Evolutionary conservation across 2,113 vertebrate species (phyloP).

Genomic region (Microcebus jonahi): DNA sequence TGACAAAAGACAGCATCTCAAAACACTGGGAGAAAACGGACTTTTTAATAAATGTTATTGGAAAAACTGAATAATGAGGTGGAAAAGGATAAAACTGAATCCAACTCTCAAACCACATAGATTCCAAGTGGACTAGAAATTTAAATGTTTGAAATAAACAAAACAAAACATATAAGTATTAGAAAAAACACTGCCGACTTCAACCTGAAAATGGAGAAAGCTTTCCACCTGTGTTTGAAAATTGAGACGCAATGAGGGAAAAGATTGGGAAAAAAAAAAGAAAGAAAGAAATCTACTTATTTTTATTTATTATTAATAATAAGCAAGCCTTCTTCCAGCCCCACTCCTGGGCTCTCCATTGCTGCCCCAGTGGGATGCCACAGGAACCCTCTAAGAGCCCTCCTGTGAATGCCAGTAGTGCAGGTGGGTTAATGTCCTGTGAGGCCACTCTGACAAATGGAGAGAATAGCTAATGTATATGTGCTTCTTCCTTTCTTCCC

Average conservation of each 20-base stretch:
- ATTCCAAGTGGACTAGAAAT: not conserved
- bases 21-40: not conserved
- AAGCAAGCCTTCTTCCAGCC: not conserved
- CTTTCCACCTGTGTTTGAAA: not conserved
- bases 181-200: not conserved
- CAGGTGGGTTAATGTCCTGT: too few relatives aligned
- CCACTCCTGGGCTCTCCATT: not conserved
- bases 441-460: not conserved
- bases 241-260: not conserved
- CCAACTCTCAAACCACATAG: not conserved
- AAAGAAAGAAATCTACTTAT: not conserved
- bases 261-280: not conserved
- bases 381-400: not conserved
- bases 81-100: not conserved
- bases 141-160: not conserved
- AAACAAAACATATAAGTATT: not conserved
- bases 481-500: not conserved
- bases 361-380: not conserved
- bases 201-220: not conserved
- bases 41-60: not conserved
- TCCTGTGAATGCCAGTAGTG: accelerated
- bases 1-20: not conserved
- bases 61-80: not conserved
- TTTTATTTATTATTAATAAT: not conserved
- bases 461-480: accelerated